phyloP scores from a whole-genome alignment of 2,113 vertebrate species.

The Leptobrachium leishanense region DNA sequence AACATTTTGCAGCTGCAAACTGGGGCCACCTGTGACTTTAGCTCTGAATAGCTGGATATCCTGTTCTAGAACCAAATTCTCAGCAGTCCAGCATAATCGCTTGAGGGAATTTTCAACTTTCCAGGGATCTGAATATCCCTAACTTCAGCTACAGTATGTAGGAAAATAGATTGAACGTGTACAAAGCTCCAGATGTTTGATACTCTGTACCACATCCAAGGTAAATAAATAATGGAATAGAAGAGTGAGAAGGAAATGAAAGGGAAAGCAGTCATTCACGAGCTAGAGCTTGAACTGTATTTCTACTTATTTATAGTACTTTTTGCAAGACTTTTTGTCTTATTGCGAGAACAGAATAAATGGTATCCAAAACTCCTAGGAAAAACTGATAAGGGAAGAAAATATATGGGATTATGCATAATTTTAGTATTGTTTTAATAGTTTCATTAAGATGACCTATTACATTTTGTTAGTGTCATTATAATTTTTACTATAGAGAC shows the following conservation, averaged over 20 bases:
- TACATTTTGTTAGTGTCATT: too few relatives aligned
- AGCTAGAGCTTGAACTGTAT: background rate
- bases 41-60: constrained; percentile 89
- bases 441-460: too few relatives aligned
- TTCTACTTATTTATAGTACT: constrained; percentile 1
- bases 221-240: constrained; percentile 28
- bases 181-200: constrained; percentile 49
- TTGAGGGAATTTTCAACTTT: constrained; percentile 67
- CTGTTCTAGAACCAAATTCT: constrained; percentile 68
- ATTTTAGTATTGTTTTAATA: too few relatives aligned
- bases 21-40: constrained; percentile 75
- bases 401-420: too few relatives aligned
- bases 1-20: constrained; percentile 73
- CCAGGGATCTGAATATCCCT: constrained; percentile 66
- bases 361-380: too few relatives aligned
- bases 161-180: constrained; percentile 50
- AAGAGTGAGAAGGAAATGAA: constrained; percentile 19
- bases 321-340: background rate
- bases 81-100: constrained; percentile 60
- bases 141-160: constrained; percentile 56
- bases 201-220: constrained; percentile 22
- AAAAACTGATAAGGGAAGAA: too few relatives aligned
- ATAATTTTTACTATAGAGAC: too few relatives aligned
- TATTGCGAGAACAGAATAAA: too few relatives aligned
- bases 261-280: constrained; percentile 30